Evolutionary conservation across 1,140 invertebrate species (phyloP), one percentile per base, ranked within the genome.

Genomic region (Apis florea): DNA sequence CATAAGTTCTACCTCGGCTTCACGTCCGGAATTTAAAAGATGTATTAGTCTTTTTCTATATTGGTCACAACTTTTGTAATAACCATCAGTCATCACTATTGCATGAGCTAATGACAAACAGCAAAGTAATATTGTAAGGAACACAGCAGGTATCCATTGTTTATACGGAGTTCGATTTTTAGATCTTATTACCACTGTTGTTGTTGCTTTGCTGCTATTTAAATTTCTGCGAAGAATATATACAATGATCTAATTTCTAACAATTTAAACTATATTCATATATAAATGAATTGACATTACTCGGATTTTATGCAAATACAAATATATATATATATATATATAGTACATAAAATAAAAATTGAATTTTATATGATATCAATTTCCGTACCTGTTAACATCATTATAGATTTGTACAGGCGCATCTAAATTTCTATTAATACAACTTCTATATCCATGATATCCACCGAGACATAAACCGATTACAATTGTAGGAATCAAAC

Each of bases 361-460:
- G 10, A 13, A 4, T 51, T 51, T 51, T 51, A 51, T 4, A 51
- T 13, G 9, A 12, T 51, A 26, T 24, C 24, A 61, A 61, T 40
- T 40, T 11, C 3, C 40, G 21, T 73, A 26, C 59, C 85, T 89
- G 31, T 12, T 24, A 24, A 21, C 56, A 67, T 31, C 12, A 17
- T 84, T 84, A 24, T 26, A 58, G 31, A 93, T 73, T 54, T 87
- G 89, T 71, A 89, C 86, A 19, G 93, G 92, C 31, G 86, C 82
- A 40, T 91, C 91, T 10, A 92, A 83, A 83, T 90, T 92, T 61
- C 93, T 94, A 79, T 94, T 94, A 47, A 96, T 95, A 87, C 95
- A 96, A 66, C 95, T 94, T 89, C 96, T 94, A 84, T 96, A 95
- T 78, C 95, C 95, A 85, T 97, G 96, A 88, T 95, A 96, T 49